These are phyloP conservation scores for Neoniphon sammara DNA, from an alignment of 2,797 vertebrate species.

Conservation along the genomic window DNA sequence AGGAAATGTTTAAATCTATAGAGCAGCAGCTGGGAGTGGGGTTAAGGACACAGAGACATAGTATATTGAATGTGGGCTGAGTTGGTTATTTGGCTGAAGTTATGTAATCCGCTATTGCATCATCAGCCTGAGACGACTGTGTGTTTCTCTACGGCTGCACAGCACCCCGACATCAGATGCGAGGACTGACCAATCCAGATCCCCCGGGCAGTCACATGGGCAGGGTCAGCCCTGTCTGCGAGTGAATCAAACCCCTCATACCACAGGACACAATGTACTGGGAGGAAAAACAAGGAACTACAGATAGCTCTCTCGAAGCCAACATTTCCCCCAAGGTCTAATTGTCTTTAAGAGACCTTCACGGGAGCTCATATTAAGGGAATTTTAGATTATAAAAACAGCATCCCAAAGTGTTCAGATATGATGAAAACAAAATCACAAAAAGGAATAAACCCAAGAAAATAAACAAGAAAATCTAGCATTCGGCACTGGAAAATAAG, in stretches of 20 bases:
- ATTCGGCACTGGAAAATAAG: neutral
- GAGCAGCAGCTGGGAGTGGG: neutral
- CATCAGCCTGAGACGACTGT: slow-evolving; percentile 55
- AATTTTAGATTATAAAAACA: too few species aligned
- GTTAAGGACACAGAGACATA: neutral
- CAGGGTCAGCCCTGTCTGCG: slow-evolving; percentile 17
- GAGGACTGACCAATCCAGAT: slow-evolving; percentile 51
- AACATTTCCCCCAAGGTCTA: neutral
- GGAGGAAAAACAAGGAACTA: slow-evolving; percentile 3
- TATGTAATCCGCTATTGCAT: slow-evolving; percentile 67
- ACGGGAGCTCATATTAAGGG: too few species aligned
- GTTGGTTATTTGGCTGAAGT: slow-evolving; percentile 43
- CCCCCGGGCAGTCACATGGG: slow-evolving; percentile 55
- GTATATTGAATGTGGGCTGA: slow-evolving; percentile 2
- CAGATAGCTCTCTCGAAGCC: neutral
- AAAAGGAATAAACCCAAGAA: neutral
- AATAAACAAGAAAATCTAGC: neutral
- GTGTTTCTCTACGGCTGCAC: slow-evolving; percentile 38
- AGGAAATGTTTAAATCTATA: slow-evolving; percentile 8
- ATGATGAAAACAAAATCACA: too few species aligned
- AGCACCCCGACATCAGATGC: slow-evolving; percentile 25
- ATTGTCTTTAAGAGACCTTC: too few species aligned
- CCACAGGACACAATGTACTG: slow-evolving; percentile 41
- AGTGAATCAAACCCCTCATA: slow-evolving; percentile 48
- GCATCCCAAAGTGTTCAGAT: too few species aligned